Base-by-base conservation (phyloP, 2,113 vertebrate genomes). In the Australoheros scitulus region DNA sequence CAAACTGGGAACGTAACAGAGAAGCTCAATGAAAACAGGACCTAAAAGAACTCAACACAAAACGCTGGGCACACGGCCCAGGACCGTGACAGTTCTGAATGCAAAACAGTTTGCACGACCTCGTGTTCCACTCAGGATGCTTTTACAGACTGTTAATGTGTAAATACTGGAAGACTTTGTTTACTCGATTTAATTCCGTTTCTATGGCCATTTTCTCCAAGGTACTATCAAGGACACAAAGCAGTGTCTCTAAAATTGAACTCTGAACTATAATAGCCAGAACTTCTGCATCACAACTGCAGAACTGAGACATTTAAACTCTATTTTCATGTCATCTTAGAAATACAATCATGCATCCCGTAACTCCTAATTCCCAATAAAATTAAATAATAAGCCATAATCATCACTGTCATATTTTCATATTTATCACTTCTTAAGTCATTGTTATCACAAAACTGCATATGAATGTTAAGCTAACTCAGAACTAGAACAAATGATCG, bases 301-400 rank as follows among this genome's bases (percentile, higher is more conserved):
- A 43, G 34, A 18, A 24, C 34, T 59, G 43, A 18, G 22, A n/a
- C 50, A 17, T 52, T n/a, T 52, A 32, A 34, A n/a, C 34, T 20
- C 29, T 13, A 17, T 58, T 22, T 76, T 50, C 20, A 55, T 59
- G 38, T 50, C 52, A 58, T 89, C 90, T 91, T 76, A 90, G 56
- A 24, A 87, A 76, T 60, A 20, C 34, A 79, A 72, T 26, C 61
- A 77, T 60, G 59, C 77, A 75, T 64, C 52, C 57, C 82, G 64
- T 29, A 59, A 29, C 3, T 29, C 3, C 61, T 38, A 38, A 38
- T 38, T 41, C 38, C 38, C 11, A 41, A 11, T 41, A 11, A 41
- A 3, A 11, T 3, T 41, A 11, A 41, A 41, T 11, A 41, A 11
- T 41, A 50, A 70, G 18, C 64, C 64, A 50, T 20, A 50, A 70